phyloP scores from a whole-genome alignment of 1,140 invertebrate species.

The Dufourea novaeangliae region DNA sequence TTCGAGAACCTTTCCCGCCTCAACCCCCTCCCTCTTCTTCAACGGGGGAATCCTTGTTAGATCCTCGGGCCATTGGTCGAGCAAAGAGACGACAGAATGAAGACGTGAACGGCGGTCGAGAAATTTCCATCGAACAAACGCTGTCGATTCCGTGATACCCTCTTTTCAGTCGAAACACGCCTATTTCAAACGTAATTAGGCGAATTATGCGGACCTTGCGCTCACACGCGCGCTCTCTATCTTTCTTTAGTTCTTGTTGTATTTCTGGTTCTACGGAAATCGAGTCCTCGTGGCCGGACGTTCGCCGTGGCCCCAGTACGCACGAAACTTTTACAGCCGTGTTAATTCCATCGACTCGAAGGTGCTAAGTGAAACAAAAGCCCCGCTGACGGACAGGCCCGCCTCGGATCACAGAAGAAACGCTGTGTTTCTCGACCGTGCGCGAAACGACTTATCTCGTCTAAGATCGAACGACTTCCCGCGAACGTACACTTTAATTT shows the following conservation, averaged over 20 bases:
- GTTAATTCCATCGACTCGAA: slow-evolving; percentile 58
- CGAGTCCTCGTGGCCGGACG: slow-evolving; percentile 7
- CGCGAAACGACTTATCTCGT: slow-evolving; percentile 36
- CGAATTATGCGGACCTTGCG: background rate
- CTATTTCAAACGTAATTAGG: slow-evolving; percentile 43
- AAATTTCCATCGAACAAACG: slow-evolving; percentile 18
- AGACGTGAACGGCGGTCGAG: slow-evolving; percentile 39
- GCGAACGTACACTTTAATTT: background rate
- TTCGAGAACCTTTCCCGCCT: slow-evolving; percentile 27
- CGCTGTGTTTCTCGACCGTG: slow-evolving; percentile 12
- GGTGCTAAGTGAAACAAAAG: slow-evolving; percentile 65
- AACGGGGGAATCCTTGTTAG: slow-evolving; percentile 4
- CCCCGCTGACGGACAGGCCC: slow-evolving; percentile 17
- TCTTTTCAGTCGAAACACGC: slow-evolving; percentile 16
- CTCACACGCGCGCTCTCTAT: background rate
- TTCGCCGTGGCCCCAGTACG: slow-evolving; percentile 31
- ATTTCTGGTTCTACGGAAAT: slow-evolving; percentile 35
- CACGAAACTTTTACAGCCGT: slow-evolving; percentile 56
- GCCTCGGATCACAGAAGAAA: slow-evolving; percentile 30
- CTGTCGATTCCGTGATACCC: slow-evolving; percentile 10
- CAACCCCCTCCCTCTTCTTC: too few species aligned
- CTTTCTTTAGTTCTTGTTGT: background rate
- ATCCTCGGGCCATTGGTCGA: background rate
- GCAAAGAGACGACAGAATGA: slow-evolving; percentile 32
- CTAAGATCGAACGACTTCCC: slow-evolving; percentile 48